Base-by-base conservation (phyloP, 2,113 vertebrate genomes). In the Emydocephalus ijimae region DNA sequence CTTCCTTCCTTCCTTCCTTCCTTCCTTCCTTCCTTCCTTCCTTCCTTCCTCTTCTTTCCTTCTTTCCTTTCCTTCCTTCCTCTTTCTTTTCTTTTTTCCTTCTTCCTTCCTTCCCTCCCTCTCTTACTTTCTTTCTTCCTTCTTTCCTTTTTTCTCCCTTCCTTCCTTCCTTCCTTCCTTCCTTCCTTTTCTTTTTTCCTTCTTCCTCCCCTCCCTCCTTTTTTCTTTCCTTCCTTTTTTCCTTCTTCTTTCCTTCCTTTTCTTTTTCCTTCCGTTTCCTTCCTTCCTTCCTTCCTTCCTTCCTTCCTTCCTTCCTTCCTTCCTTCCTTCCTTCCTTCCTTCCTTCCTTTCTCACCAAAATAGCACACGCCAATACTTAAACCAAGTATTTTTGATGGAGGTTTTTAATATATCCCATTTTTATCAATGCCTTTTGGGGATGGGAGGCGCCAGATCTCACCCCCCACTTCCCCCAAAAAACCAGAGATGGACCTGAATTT, bases 91-190 rank as follows among this genome's bases (percentile, higher is more conserved):
- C 6, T 23, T 59, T 8, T 3, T 3, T 3, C 24, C 10, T 12
- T 4, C 26, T 4, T 20, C 18, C 15, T 18, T 18, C 18, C 55
- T 5, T 18, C 18, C 15, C 21, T 23, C 20, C 4, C 23, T 39
- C 1, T 0, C 4, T 69, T 18, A 0, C 2, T 18, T 34, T 0
- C 4, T 45, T 5, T 5, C 24, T 9, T 29, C 4, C 24, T 3
- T 18, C 18, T 4, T 18, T 18, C 18, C 54, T 4, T 18, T 5
- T 4, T 20, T 55, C 52, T 12, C 12, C 11, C 45, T 48, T 48
- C 45, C 45, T 50, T 50, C 48, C 8, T 9, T 14, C 0, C 12
- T 23, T 52, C 5, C 21, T 7, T 24, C 0, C 55, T 20, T 56
- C 54, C 55, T 20, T 57, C 15, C 8, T 0, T 9, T 1, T 1